Conservation (phyloP, 92 coral and sea anemone species). For the Siderastrea siderea region DNA sequence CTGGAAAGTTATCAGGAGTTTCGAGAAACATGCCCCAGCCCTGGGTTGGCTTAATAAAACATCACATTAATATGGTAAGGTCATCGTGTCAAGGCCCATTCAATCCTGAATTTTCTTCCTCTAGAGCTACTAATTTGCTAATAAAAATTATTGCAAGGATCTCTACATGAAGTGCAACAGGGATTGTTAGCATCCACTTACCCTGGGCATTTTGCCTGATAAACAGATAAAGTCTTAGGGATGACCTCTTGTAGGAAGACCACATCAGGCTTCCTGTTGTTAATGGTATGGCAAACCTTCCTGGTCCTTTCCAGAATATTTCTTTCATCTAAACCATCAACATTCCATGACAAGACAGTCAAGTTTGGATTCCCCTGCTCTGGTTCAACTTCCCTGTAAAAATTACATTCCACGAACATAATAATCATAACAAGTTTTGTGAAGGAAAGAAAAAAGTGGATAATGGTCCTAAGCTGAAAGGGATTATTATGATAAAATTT, state of each 20-base stretch:
- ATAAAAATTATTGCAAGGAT: too few species aligned
- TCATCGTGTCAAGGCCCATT: too few species aligned
- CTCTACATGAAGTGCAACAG: not conserved
- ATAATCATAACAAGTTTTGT: too few species aligned
- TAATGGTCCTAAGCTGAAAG: too few species aligned
- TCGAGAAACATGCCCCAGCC: too few species aligned
- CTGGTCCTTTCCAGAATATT: conserved; percentile 79
- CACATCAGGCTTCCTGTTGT: conserved; percentile 82
- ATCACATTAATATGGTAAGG: too few species aligned
- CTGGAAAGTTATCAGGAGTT: too few species aligned
- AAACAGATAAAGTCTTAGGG: conserved; percentile 64
- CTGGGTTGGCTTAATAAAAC: too few species aligned
- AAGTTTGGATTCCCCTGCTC: conserved; percentile 33
- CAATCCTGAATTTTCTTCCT: too few species aligned
- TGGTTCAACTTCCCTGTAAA: not conserved
- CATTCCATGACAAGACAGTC: conserved; percentile 92
- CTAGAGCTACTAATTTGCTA: too few species aligned
- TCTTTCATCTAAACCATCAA: conserved; percentile 86
- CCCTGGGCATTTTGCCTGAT: conserved; percentile 79
- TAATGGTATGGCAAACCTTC: conserved; percentile 76
- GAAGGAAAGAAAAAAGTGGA: too few species aligned
- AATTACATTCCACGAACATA: not conserved
- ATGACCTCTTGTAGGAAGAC: conserved; percentile 94
- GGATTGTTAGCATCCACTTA: conserved; percentile 14
- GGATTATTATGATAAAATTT: too few species aligned